Evolutionary conservation across 2,113 vertebrate genomes (phyloP).

Genomic region (Oreochromis spilurus): DNA sequence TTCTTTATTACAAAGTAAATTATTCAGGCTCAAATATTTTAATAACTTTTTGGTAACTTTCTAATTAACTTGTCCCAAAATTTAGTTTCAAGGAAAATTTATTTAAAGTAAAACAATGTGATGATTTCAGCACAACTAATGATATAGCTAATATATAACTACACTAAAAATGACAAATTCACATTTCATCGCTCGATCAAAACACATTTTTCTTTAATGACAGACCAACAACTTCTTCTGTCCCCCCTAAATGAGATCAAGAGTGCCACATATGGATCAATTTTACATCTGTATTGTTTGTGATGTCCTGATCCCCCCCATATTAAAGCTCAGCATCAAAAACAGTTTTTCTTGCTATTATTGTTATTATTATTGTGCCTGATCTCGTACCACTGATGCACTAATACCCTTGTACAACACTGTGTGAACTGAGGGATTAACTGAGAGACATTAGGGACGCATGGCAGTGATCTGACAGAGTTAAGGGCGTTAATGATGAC

Average conservation of each 20-base stretch:
- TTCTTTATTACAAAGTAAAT: neutral
- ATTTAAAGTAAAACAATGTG: neutral
- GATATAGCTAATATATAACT: neutral
- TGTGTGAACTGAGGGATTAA: constrained; percentile 56
- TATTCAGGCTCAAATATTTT: neutral
- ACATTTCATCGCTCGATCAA: neutral
- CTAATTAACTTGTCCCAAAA: neutral
- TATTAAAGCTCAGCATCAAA: constrained; percentile 35
- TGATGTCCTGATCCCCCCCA: neutral
- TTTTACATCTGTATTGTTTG: constrained; percentile 39
- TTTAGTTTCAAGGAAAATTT: neutral
- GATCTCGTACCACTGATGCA: constrained; percentile 1
- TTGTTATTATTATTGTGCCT: constrained; percentile 34
- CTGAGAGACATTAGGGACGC: neutral
- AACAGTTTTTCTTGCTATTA: constrained; percentile 43
- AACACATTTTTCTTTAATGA: neutral
- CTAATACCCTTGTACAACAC: constrained; percentile 46
- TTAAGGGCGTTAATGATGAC: constrained; percentile 21
- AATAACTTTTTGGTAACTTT: neutral
- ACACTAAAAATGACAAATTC: neutral
- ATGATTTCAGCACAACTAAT: neutral
- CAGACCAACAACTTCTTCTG: neutral
- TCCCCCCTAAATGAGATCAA: constrained; percentile 15
- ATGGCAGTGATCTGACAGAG: constrained; percentile 22
- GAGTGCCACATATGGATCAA: neutral